phyloP scores from a whole-genome alignment of 1,140 invertebrate species.

The Varroa destructor region DNA sequence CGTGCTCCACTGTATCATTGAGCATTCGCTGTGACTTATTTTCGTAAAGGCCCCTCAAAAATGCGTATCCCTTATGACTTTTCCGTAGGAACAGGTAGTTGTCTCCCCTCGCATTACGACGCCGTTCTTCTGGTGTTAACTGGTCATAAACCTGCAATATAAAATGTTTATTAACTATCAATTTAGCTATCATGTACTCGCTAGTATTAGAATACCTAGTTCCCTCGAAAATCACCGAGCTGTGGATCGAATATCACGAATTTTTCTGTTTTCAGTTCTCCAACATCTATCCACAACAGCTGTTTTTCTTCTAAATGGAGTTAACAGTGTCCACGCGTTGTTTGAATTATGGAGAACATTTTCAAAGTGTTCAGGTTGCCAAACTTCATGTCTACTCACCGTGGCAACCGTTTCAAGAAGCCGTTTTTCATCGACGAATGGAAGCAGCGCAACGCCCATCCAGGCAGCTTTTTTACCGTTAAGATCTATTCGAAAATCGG shows the following conservation, averaged over 20 bases:
- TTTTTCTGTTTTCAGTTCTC: too few species aligned
- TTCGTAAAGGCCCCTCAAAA: slow-evolving; percentile 56
- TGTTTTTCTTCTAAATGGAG: too few species aligned
- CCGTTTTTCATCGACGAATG: slow-evolving; percentile 89
- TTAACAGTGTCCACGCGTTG: too few species aligned
- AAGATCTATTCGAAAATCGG: slow-evolving; percentile 94
- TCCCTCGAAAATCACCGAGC: background rate
- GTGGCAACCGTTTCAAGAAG: slow-evolving; percentile 63
- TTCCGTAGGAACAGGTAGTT: slow-evolving; percentile 63
- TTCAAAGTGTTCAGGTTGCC: too few species aligned
- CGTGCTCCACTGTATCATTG: slow-evolving; percentile 38
- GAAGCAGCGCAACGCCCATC: slow-evolving; percentile 79
- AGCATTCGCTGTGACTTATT: slow-evolving; percentile 39
- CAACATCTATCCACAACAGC: too few species aligned
- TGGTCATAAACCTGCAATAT: slow-evolving; percentile 33
- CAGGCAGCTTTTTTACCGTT: slow-evolving; percentile 99
- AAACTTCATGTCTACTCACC: slow-evolving; percentile 29
- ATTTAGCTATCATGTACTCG: slow-evolving; percentile 9
- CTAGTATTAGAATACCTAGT: slow-evolving; percentile 26
- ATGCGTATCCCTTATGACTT: slow-evolving; percentile 53
- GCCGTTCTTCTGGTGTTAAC: slow-evolving; percentile 34
- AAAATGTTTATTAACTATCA: slow-evolving; percentile 32
- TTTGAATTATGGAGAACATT: too few species aligned
- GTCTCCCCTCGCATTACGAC: slow-evolving; percentile 54
- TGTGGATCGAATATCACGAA: background rate